These are phyloP conservation scores for Tangara arthus DNA, from an alignment of 2,797 vertebrate species.

Conservation along the genomic window DNA sequence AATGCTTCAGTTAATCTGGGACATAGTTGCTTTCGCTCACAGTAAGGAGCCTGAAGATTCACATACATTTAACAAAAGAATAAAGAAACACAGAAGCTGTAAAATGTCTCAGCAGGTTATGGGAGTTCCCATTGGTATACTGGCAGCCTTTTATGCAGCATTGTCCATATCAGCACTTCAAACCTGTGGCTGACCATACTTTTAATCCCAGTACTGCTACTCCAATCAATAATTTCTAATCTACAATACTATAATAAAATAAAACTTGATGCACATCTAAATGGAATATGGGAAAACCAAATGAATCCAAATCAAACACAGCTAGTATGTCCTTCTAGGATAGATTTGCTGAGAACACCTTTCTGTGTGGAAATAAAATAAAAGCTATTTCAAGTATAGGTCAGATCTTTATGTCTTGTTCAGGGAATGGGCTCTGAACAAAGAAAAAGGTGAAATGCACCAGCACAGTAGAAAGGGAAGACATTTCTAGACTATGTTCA, in stretches of 20 bases:
- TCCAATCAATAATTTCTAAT: not conserved
- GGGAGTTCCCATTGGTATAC: not conserved
- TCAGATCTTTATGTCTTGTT: not conserved
- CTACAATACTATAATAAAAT: not conserved
- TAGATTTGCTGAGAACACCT: not conserved
- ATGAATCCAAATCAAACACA: not conserved
- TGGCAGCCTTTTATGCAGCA: not conserved
- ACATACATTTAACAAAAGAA: not conserved
- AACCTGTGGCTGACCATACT: not conserved
- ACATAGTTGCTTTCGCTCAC: not conserved
- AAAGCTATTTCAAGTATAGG: not conserved
- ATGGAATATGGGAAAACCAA: not conserved
- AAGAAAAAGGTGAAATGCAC: not conserved
- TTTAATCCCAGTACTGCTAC: not conserved
- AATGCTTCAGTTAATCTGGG: not conserved
- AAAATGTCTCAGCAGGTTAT: not conserved
- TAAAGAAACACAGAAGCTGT: not conserved
- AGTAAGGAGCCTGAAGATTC: not conserved
- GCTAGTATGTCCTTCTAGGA: not conserved
- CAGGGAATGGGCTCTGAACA: not conserved
- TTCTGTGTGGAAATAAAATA: not conserved
- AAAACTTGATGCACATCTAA: not conserved
- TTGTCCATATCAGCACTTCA: not conserved
- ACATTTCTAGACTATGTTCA: not conserved
- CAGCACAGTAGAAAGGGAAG: not conserved